Base-by-base conservation (phyloP, 2,113 vertebrate species). In the Marcusenius ussheri region DNA sequence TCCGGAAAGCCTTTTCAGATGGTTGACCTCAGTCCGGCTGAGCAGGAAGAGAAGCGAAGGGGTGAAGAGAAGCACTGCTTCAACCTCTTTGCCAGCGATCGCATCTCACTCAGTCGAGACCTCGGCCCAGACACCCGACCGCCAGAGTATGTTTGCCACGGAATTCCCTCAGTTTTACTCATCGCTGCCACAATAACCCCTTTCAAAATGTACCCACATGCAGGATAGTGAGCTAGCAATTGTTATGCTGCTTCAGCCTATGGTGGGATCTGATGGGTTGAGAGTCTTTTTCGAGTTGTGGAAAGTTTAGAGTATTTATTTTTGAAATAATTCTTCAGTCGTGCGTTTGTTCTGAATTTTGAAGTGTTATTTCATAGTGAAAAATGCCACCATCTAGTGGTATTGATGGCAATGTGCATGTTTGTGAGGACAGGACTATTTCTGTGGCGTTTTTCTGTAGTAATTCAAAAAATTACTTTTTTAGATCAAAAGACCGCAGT, bases 31-130 rank as follows among this genome's bases (percentile, higher is more conserved):
- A 97, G 94, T 93, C 91, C 93, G 5, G 96, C 95, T 83, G 97
- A 99, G 89, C 96, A 97, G 94, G 97, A 98, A 93, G 98, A 99
- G 93, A 99, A 98, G 94, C 96, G 98, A 35, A 93, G 10, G 24
- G 98, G 98, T 47, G 97, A 99, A 89, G 94, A 96, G 90, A 99
- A 99, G 91, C 98, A 99, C 93, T 99, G 98, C 93, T 99, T 99
- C 91, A 99, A 99, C 92, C 95, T 97, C 91, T 99, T 96, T 90
- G 98, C 97, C 91, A 99, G 98, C 89, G 98, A 99, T 91, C 97
- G 97, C 90, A 98, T 99, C 94, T 99, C 98, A 53, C 93, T 99
- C 90, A 98, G 98, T 92, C 95, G 98, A 90, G 98, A 99, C 93
- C 96, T 99, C 92, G 98, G 98, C 86, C 96, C 98, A 46, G 98